phyloP scores from a whole-genome alignment of 2,888 invertebrate species.

The Polylopha cassiicola region DNA sequence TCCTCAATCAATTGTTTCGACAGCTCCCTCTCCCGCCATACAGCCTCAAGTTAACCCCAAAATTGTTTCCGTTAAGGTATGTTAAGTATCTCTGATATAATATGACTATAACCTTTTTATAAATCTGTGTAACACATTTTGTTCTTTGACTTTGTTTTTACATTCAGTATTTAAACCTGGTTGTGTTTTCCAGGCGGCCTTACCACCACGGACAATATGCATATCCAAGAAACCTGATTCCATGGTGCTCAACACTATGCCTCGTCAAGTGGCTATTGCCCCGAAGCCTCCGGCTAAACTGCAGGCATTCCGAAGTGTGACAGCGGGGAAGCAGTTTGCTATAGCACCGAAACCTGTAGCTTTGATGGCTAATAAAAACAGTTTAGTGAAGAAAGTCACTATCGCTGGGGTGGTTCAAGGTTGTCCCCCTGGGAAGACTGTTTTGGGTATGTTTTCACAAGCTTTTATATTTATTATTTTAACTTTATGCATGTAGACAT shows the following conservation, averaged over 20 bases:
- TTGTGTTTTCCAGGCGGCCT: conserved; percentile 34
- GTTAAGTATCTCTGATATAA: no score
- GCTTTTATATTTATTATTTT: no score
- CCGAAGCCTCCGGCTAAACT: conserved; percentile 60
- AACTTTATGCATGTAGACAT: no score
- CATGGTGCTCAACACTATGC: conserved; percentile 30
- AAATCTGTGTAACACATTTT: no score
- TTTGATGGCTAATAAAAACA: conserved; percentile 36
- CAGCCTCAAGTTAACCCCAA: conserved; percentile 36
- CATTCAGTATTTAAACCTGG: conserved; percentile 1
- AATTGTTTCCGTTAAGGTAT: conserved; percentile 56
- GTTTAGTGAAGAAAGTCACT: conserved; percentile 45
- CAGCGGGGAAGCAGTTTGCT: conserved; percentile 40
- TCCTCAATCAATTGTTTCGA: conserved; percentile 28
- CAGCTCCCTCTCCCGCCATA: conserved; percentile 28
- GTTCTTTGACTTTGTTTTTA: not conserved
- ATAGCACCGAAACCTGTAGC: conserved; percentile 58
- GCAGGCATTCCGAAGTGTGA: conserved; percentile 25
- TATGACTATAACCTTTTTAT: no score
- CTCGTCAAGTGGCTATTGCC: conserved; percentile 70
- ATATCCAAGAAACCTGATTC: conserved; percentile 36
- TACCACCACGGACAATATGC: conserved; percentile 25
- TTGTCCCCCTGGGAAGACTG: conserved; percentile 41
- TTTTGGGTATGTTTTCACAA: conserved; percentile 49
- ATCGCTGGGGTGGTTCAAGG: conserved; percentile 39